Conservation (phyloP, 2,113 vertebrate species). For the Kryptolebias marmoratus region DNA sequence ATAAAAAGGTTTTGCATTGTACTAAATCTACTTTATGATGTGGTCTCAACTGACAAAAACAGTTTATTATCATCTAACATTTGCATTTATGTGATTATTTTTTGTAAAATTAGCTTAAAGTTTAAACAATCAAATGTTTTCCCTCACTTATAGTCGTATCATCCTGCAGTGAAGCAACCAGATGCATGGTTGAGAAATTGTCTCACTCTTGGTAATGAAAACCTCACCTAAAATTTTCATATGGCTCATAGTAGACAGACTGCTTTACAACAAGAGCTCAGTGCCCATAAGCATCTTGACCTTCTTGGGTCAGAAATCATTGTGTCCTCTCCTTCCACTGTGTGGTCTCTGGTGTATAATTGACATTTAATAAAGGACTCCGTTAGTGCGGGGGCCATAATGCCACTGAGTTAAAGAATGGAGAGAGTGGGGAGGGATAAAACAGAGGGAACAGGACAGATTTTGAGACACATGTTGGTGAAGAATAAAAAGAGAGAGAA, state of each 20-base stretch:
- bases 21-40: no score
- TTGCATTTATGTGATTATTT: no score
- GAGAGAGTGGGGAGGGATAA: conserved; percentile 45
- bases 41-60: no score
- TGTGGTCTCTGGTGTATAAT: conserved; percentile 83
- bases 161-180: not conserved
- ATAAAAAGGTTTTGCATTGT: no score
- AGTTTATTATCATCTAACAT: no score
- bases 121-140: no score
- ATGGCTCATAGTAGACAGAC: conserved; percentile 52
- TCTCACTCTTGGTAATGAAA: not conserved
- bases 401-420: conserved; percentile 64
- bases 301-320: conserved; percentile 80
- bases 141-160: not conserved
- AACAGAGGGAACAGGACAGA: conserved; percentile 22
- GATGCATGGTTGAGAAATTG: not conserved
- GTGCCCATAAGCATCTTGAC: conserved; percentile 76
- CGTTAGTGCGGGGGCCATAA: conserved; percentile 68
- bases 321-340: conserved; percentile 73
- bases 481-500: conserved; percentile 20
- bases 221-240: not conserved
- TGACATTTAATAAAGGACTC: conserved; percentile 84
- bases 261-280: conserved; percentile 57
- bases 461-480: conserved; percentile 28
- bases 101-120: no score